Conservation (phyloP, 2,113 vertebrate genomes). For the Vidua macroura region DNA sequence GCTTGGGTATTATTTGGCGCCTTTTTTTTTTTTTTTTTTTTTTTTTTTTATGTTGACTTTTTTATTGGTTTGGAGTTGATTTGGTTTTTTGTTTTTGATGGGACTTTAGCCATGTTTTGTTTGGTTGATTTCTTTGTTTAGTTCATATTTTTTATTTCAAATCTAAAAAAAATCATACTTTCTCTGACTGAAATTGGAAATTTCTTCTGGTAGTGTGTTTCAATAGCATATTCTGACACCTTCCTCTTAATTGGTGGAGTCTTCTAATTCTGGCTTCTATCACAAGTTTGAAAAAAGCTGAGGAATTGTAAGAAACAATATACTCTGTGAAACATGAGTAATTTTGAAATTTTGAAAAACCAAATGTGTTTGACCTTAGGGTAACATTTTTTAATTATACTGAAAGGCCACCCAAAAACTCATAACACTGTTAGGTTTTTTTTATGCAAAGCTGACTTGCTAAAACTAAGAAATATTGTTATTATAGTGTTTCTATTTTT, state of each 20-base stretch:
- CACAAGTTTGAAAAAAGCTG: not conserved
- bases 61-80: not conserved
- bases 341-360: not conserved
- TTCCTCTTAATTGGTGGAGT: not conserved
- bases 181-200: not conserved
- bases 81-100: not conserved
- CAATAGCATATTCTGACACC: not conserved
- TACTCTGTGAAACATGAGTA: not conserved
- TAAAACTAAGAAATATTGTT: not conserved
- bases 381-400: not conserved
- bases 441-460: not conserved
- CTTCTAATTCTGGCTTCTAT: not conserved
- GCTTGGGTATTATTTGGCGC: not conserved
- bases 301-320: not conserved
- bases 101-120: rapidly evolving
- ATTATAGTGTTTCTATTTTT: not conserved
- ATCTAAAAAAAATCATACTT: not conserved
- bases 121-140: not conserved
- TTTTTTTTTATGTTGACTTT: not conserved
- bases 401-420: not conserved
- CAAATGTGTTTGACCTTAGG: not conserved
- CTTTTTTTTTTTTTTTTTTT: not conserved
- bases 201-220: not conserved
- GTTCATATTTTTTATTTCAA: not conserved
- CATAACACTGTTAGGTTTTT: not conserved